These are phyloP conservation scores for Phylloscopus trochiloides DNA, from an alignment of 2,113 vertebrate species.

Conservation along the genomic window DNA sequence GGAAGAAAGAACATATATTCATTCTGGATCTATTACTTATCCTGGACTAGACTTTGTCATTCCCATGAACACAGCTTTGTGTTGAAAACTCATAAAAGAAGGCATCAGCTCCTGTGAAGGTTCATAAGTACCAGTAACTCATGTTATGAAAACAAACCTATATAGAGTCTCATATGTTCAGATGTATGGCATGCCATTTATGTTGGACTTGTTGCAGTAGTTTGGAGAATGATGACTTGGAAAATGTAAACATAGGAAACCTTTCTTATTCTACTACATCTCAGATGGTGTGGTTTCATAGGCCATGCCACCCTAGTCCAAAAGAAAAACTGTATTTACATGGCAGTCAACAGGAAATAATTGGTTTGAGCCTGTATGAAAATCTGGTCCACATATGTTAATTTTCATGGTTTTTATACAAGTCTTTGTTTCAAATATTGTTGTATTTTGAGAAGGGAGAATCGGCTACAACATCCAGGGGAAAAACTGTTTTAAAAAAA, in stretches of 20 bases:
- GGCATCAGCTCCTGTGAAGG: background rate
- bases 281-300: background rate
- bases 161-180: background rate
- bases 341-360: background rate
- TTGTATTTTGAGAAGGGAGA: background rate
- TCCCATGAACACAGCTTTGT: background rate
- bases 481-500: background rate
- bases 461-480: background rate
- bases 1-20: background rate
- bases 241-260: background rate
- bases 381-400: background rate
- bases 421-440: background rate
- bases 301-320: background rate
- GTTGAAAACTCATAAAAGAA: background rate
- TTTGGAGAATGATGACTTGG: background rate
- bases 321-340: fast-evolving
- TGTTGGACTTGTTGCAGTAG: background rate
- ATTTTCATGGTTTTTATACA: background rate
- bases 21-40: background rate
- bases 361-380: background rate
- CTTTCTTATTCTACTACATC: background rate
- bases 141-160: background rate
- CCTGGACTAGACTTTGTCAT: background rate
- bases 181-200: background rate
- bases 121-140: background rate